phyloP scores from a whole-genome alignment of 1,140 invertebrate genomes.

The Pseudomyrmex flavicornis region DNA sequence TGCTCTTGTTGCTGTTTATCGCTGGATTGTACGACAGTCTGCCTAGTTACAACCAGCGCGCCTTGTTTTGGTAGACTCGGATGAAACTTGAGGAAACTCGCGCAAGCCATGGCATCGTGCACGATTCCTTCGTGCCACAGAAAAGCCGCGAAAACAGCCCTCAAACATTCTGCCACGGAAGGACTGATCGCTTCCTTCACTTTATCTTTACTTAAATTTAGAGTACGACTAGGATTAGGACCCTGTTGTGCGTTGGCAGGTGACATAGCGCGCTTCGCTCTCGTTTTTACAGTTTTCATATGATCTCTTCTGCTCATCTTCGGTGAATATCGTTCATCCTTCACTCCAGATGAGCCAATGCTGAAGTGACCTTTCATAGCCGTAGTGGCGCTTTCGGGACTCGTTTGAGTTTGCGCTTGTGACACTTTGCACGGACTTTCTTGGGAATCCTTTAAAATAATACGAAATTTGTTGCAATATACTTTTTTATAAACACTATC shows the following conservation, averaged over 20 bases:
- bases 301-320: conserved; percentile 88
- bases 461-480: background rate
- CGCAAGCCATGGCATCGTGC: conserved; percentile 98
- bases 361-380: conserved; percentile 87
- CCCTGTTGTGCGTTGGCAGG: conserved; percentile 85
- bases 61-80: conserved; percentile 93
- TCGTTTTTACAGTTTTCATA: conserved; percentile 82
- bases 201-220: conserved; percentile 82
- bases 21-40: conserved; percentile 72
- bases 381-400: conserved; percentile 87
- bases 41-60: conserved; percentile 89
- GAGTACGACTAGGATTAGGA: conserved; percentile 75
- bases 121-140: conserved; percentile 99
- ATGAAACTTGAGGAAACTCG: conserved; percentile 98
- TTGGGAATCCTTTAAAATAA: conserved; percentile 79
- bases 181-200: conserved; percentile 95
- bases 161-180: conserved; percentile 95
- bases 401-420: conserved; percentile 92
- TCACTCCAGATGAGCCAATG: conserved; percentile 86
- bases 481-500: background rate
- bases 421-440: conserved; percentile 86
- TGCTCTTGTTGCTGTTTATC: conserved; percentile 86
- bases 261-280: conserved; percentile 88
- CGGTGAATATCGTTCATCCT: conserved; percentile 87
- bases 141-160: conserved; percentile 97